phyloP scores from a whole-genome alignment of 2,888 invertebrate genomes.

The Schizotus pectinicornis region DNA sequence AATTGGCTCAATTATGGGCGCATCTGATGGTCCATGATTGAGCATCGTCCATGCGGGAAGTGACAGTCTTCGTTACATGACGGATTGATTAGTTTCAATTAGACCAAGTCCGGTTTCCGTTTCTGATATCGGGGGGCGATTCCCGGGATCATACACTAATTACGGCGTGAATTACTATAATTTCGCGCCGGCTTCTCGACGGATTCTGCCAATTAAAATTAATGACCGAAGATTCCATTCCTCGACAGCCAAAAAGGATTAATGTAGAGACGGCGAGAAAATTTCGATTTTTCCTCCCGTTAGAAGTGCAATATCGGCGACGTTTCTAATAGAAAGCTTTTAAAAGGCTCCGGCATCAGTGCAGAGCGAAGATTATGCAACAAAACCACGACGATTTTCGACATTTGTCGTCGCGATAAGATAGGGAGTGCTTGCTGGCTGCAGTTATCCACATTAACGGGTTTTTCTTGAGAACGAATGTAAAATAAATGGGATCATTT shows the following conservation, averaged over 20 bases:
- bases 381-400: constrained; percentile 25
- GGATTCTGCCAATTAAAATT: constrained; percentile 50
- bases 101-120: constrained; percentile 17
- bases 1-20: no score
- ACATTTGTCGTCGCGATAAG: constrained; percentile 37
- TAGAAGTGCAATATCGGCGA: background rate
- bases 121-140: constrained; percentile 13
- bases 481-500: constrained; percentile 44
- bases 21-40: no score
- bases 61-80: background rate
- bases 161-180: constrained; percentile 47
- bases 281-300: no score
- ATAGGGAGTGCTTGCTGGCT: constrained; percentile 35
- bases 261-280: constrained; percentile 29
- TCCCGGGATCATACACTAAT: constrained; percentile 36
- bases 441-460: constrained; percentile 38
- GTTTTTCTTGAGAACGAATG: constrained; percentile 36
- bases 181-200: constrained; percentile 26
- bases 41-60: no score
- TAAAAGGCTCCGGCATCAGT: background rate
- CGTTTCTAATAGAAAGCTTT: constrained; percentile 6
- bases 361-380: constrained; percentile 15
- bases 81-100: constrained; percentile 25
- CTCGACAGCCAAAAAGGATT: constrained; percentile 45
- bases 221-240: constrained; percentile 50